Conservation (phyloP, 2,888 invertebrate genomes). For the Eulithis testata region DNA sequence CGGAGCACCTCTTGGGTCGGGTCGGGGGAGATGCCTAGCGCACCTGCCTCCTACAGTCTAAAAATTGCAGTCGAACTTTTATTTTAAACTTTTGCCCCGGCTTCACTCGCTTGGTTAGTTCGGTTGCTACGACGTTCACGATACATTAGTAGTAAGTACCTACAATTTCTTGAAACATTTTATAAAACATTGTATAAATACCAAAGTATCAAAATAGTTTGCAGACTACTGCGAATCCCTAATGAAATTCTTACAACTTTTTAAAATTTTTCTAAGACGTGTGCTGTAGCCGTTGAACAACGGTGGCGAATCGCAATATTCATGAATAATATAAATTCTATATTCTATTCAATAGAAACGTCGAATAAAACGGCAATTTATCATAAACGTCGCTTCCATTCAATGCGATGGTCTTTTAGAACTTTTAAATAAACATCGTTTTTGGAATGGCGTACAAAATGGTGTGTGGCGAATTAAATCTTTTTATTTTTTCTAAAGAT, state of each 20-base stretch:
- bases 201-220: constrained; percentile 48
- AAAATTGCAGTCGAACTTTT: too few relatives aligned
- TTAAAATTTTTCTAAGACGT: constrained; percentile 62
- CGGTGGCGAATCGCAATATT: constrained; percentile 81
- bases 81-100: too few relatives aligned
- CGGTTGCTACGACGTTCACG: too few relatives aligned
- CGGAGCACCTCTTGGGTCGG: too few relatives aligned
- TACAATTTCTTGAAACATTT: too few relatives aligned
- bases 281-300: constrained; percentile 67
- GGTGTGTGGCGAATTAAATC: constrained; percentile 67
- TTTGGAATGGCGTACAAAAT: constrained; percentile 77
- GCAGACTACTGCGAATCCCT: background rate
- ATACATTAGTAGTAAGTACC: too few relatives aligned
- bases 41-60: too few relatives aligned
- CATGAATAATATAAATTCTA: constrained; percentile 82
- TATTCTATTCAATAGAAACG: constrained; percentile 77
- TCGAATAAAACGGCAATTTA: constrained; percentile 82
- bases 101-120: too few relatives aligned
- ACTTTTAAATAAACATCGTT: constrained; percentile 82
- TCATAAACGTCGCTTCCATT: constrained; percentile 74
- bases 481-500: constrained; percentile 61
- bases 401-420: constrained; percentile 73
- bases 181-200: too few relatives aligned
- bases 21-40: too few relatives aligned
- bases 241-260: constrained; percentile 8